Base-by-base conservation (phyloP, 2,888 invertebrate genomes). In the Nezara viridula region DNA sequence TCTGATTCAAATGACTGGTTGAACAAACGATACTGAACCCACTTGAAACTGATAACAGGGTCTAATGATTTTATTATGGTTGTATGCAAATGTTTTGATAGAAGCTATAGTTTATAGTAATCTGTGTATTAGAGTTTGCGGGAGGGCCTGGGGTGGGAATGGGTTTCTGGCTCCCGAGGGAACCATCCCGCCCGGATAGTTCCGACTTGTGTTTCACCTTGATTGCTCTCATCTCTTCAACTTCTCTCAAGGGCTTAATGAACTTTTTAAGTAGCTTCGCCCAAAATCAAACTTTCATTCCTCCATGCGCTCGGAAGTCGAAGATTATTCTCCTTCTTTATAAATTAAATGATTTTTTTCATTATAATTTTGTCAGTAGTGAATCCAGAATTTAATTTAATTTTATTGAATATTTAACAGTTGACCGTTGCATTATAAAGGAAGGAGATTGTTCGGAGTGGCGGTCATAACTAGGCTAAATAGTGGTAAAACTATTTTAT, bases 171-270 rank as follows among this genome's bases (percentile, higher is more conserved):
- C 77, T 24, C 77, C 77, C 77, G 5, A 0, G 77, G 77, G 77
- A 40, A 40, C 40, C 37, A 77, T 77, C 77, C 5, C 37, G 16
- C 6, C 73, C 16, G 21, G 73, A 37, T 77, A 77, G 77, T 77
- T 77, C 40, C 77, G 24, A 77, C 77, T 77, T 77, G 77, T 40
- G 77, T 40, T 77, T 77, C 77, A 77, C 77, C 77, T 73, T 77
- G 40, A 77, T 77, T 77, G 77, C 40, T 21, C 77, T 21, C 40
- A 77, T 77, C 77, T 77, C 77, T 77, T 77, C 77, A 77, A 77
- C 77, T 77, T 40, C 77, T 40, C 77, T 77, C 77, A 21, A 37
- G 77, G 77, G 77, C 40, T 77, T 77, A 77, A 77, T 77, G 77
- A 77, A 77, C 77, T 77, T 77, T 77, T 77, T 77, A 77, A 77